Evolutionary conservation across 2,888 invertebrate species (phyloP).

Genomic region (Hemaris fuciformis): DNA sequence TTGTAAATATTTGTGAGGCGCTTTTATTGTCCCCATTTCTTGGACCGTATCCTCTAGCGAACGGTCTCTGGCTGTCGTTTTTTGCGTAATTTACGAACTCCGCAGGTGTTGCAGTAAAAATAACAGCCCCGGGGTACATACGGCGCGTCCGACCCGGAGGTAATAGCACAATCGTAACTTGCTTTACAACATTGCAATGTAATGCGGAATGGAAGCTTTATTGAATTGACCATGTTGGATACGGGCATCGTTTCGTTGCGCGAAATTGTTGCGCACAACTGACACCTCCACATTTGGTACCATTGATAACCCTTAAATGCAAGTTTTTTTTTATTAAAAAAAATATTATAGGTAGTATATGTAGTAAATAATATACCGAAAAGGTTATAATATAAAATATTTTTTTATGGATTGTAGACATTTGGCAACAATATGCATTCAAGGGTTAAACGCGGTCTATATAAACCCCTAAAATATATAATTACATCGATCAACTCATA

Average conservation of each 20-base stretch:
- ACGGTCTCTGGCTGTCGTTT: conserved; percentile 19
- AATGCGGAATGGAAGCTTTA: conserved; percentile 11
- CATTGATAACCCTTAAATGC: not conserved
- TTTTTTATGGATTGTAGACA: too few relatives aligned
- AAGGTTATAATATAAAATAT: too few relatives aligned
- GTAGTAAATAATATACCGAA: too few relatives aligned
- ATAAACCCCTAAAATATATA: not conserved
- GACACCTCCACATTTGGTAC: not conserved
- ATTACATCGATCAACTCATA: not conserved
- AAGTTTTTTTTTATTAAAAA: too few relatives aligned
- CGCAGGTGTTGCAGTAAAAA: conserved; percentile 55
- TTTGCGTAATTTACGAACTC: conserved; percentile 41
- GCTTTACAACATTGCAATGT: conserved; percentile 11
- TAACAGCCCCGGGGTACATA: conserved; percentile 27
- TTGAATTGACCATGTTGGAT: conserved; percentile 9
- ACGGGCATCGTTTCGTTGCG: not conserved
- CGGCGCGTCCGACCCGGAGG: conserved; percentile 31
- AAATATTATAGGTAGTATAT: too few relatives aligned
- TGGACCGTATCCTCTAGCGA: conserved; percentile 36
- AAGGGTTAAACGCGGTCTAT: too few relatives aligned
- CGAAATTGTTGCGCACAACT: not conserved
- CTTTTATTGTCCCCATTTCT: conserved; percentile 38
- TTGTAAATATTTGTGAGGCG: conserved; percentile 40
- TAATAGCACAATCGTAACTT: conserved; percentile 38
- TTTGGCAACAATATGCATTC: too few relatives aligned